Evolutionary conservation across 2,888 invertebrate genomes (phyloP), one percentile per base, ranked within the genome.

Genomic region (Synergus umbraculus): DNA sequence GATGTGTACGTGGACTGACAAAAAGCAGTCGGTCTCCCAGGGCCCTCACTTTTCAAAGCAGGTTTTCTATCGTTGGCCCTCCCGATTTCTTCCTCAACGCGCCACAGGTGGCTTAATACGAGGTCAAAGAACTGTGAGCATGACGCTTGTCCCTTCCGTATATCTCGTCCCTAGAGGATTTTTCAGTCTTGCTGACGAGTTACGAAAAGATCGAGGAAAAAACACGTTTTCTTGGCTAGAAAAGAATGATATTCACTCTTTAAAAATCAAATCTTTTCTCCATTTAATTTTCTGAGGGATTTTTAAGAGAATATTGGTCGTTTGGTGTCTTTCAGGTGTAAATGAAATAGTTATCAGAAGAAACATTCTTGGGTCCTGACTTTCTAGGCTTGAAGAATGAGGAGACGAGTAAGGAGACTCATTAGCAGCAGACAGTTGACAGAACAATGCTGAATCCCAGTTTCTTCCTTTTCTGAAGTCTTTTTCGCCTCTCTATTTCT

Each of bases 1-100:
- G 80, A 79, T 78, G 77, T 67, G 67, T 76, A 44, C 46, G 37
- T 49, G 66, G 46, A 66, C 54, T 64, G 65, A 79, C 80, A 76
- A 79, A 76, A 76, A 77, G 64, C 58, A 67, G 46, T 49, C 58
- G 29, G 67, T 29, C 69, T 49, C 58, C 66, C 73, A 65, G 76
- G 73, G 44, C 65, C 77, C 76, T 80, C 67, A 66, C 65, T 63
- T 22, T 18, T 65, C 65, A 54, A 77, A 73, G n/a, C 79, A 81
- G 78, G 81, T 82, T 76, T 63, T 41, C 41, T 76, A 44, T 60
- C 18, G 67, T 78, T 79, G 81, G 80, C 83, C 81, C 81, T 83
- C 82, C 81, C 82, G 82, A 83, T 83, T 82, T 83, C 81, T 83
- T 83, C 79, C 78, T 79, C 82, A 77, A 77, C 78, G 77, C 78